Conservation (phyloP, 2,797 vertebrate genomes). For the Pelodytes ibericus region DNA sequence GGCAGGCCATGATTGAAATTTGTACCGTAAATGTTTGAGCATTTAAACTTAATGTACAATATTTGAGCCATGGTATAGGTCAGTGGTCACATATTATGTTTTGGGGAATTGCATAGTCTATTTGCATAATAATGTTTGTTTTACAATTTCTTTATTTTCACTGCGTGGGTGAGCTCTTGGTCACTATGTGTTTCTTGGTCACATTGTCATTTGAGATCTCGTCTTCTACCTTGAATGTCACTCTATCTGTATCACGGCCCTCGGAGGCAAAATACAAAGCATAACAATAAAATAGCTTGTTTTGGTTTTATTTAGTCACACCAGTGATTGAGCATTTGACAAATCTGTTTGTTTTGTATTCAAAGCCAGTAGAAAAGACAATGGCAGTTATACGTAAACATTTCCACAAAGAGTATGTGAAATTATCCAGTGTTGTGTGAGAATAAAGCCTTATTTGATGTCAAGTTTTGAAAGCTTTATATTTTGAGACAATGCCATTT, state of each 20-base stretch:
- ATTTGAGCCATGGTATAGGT: too few species aligned
- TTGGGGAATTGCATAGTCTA: too few species aligned
- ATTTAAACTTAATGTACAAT: too few species aligned
- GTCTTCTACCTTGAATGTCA: too few species aligned
- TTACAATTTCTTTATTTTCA: too few species aligned
- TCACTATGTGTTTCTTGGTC: too few species aligned
- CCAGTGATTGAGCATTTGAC: slow-evolving; percentile 52
- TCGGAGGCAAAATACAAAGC: slow-evolving; percentile 55
- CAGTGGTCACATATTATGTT: too few species aligned
- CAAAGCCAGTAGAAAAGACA: slow-evolving; percentile 18
- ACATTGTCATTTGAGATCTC: too few species aligned
- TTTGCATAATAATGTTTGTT: too few species aligned
- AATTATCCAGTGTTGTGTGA: neutral
- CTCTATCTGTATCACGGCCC: slow-evolving; percentile 48
- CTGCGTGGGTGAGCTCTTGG: too few species aligned
- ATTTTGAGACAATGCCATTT: slow-evolving; percentile 12
- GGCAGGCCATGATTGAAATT: too few species aligned
- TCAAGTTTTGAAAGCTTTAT: slow-evolving; percentile 21
- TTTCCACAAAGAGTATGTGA: neutral
- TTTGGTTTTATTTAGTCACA: slow-evolving; percentile 44
- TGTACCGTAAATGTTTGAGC: too few species aligned
- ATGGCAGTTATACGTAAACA: slow-evolving; percentile 20
- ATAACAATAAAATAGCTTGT: slow-evolving; percentile 47
- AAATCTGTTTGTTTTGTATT: slow-evolving; percentile 22
- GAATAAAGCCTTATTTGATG: slow-evolving; percentile 10